Evolutionary conservation across 2,797 vertebrate species (phyloP).

Genomic region (Acridotheres tristis): DNA sequence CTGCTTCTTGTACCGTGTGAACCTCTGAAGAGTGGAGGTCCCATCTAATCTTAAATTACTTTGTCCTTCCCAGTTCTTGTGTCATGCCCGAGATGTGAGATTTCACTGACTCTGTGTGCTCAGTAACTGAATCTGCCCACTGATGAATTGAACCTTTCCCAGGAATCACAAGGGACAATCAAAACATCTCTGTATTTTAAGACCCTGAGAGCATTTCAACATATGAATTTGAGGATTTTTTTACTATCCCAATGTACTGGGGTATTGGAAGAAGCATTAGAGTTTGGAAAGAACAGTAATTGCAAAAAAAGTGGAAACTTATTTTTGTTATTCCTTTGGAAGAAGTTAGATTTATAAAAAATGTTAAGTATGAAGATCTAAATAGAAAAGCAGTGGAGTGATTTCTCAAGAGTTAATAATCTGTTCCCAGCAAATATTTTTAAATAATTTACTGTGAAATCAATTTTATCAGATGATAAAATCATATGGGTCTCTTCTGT

Average conservation of each 20-base stretch:
- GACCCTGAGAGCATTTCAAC: background rate
- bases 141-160: background rate
- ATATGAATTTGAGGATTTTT: background rate
- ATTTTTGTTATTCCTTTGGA: background rate
- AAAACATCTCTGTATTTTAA: background rate
- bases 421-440: background rate
- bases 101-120: background rate
- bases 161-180: background rate
- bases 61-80: background rate
- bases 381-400: background rate
- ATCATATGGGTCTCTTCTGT: background rate
- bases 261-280: background rate
- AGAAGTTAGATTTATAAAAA: background rate
- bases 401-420: background rate
- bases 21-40: background rate
- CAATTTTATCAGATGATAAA: background rate
- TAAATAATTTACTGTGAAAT: background rate
- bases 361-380: background rate
- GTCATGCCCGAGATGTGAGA: background rate
- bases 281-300: background rate
- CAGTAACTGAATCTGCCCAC: background rate
- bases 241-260: background rate
- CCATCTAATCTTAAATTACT: background rate
- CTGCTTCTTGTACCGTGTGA: background rate
- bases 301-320: background rate